Evolutionary conservation across 1,140 invertebrate genomes (phyloP), one percentile per base, ranked within the genome.

Genomic region (Brachionus rubens): DNA sequence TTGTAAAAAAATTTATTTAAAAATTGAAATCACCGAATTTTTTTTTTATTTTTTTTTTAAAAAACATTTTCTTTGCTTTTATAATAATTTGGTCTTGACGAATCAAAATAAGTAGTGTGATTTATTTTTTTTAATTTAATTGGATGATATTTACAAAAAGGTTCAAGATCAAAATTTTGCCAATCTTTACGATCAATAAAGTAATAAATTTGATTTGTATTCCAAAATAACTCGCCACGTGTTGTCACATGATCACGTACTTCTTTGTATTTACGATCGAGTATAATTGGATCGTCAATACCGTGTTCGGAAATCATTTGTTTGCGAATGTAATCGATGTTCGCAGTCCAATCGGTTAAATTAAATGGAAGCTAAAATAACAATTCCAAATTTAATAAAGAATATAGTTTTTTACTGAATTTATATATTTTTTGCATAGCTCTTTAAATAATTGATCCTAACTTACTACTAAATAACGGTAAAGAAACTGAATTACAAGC

Each of bases 161-260:
- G 50, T 10, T 54, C 46, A 21, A 4, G n/a, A 26, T 50, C 24
- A 26, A 72, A 72, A 19, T 40, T 72, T 24, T 72, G 46, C 68
- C 68, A 72, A 21, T 72, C 68, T 21, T 21, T 54, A 50, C 68
- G 30, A 40, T 48, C 47, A 50, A 72, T 72, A 54, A 72, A 72
- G 41, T 72, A 72, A 33, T 50, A 72, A 12, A 50, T 48, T 21
- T 72, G 12, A 19, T 72, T 72, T 54, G 68, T 72, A 28, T 72
- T 72, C 68, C 68, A 72, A 26, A 72, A 72, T 4, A 14, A 26
- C 16, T 72, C 68, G 16, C 68, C 68, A 30, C 68, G 48, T 10
- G 46, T 72, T 1, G 46, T 48, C 9, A 33, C 7, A 40, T 72
- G 50, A 28, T 72, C 68, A 3, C 50, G 9, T 0, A 72, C 24